Base-by-base conservation (phyloP, 92 coral and sea anemone genomes). In the Montipora capitata region DNA sequence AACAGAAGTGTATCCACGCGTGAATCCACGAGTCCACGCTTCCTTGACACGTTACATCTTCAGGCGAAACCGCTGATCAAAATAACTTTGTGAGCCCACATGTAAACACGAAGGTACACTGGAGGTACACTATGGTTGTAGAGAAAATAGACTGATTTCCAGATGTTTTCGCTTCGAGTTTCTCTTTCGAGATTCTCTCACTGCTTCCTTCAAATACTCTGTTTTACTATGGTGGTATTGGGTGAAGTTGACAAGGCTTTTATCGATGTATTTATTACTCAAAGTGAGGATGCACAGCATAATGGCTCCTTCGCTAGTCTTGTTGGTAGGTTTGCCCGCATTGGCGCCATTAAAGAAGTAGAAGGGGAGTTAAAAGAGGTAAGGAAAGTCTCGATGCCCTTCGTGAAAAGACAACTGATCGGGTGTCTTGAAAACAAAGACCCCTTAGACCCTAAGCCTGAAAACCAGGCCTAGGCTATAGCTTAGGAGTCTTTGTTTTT, bases 351-450 rank as follows among this genome's bases (percentile, higher is more conserved):
- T 17, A 81, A 87, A 65, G 81, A 87, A 48, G 85, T 91, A 16
- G 92, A 81, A 20, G 94, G 94, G 11, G 89, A 87, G 15, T 54
- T 91, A 40, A 76, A 66, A 41, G 92, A 91, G 80, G 94, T 91
- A 70, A 91, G 68, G 10, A 10, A 40, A 6, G 4, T 4, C 51
- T 65, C 3, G 2, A 5, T 20, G 35, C 61, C 9, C 76, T 0
- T 40, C 4, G 7, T 9, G 12, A 40, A 11, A 7, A 8, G 49
- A n/a, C 10, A 49, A 35, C 9, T 27, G 35, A 27, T 27, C 35
- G 35, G 35, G 35, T 1, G 35, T 27, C 35, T 27, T 27, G 35
- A 27, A 27, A 27, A 27, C 35, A 27, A 27, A 27, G 2, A 27
- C 35, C 6, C 0, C 10, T 10, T 5, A 48, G 52, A 48, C 6